Evolutionary conservation across 2,113 vertebrate species (phyloP), one percentile per base, ranked within the genome.

Genomic region (Hydrolagus affinis): DNA sequence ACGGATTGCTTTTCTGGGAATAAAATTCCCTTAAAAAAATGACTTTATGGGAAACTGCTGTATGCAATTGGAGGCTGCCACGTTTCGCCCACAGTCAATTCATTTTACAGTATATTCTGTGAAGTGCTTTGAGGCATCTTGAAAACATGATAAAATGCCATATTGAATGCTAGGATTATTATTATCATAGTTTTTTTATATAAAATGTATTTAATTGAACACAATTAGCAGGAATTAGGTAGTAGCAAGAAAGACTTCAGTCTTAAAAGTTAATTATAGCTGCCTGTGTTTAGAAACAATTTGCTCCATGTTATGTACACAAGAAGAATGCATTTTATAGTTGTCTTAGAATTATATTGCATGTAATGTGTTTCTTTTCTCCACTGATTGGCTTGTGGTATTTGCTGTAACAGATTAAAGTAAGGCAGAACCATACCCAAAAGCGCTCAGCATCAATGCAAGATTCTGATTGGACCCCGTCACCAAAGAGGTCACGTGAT

Each of bases 401-500:
- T 83, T 9, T 83, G 28, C 66, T 64, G 25, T 30, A 83, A 19
- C 21, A 83, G 78, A 7, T 83, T 66, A 64, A 83, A 83, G 78
- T 83, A 83, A 83, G 8, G 78, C 78, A 83, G 21, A 83, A 68
- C 17, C 78, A 62, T 9, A 66, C 78, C 15, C 60, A 30, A 17
- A 83, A 94, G 86, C 90, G 90, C 75, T 88, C 91, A 4, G 73
- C 78, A 21, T 68, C 32, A 83, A 32, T 83, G 78, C 78, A 66
- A 17, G 85, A 88, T 9, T 69, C 86, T 73, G 90, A 90, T 9
- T 89, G 89, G 9, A 87, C 86, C 4, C 88, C 89, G 7, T 88
- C 89, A 70, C 86, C 86, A 11, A 94, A 92, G 90, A 95, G 94
- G 88, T 15, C 91, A 76, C 87, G 70, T 85, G 92, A 92, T 74